phyloP scores from a whole-genome alignment of 2,888 invertebrate species.

The Aproaerema taeniolella region DNA sequence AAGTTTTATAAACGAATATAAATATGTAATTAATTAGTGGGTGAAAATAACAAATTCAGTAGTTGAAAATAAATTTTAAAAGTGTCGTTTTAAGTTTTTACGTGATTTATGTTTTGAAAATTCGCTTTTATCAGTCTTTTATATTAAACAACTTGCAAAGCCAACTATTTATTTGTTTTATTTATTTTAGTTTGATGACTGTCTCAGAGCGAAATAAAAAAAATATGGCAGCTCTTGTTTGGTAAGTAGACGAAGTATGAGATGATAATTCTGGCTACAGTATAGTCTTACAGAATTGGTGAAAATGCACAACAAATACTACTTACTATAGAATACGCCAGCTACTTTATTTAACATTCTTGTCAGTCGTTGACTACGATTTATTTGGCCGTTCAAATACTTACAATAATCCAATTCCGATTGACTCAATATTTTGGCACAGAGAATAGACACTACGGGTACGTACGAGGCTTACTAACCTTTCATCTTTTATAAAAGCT shows the following conservation, averaged over 20 bases:
- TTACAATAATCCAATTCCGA: too few relatives aligned
- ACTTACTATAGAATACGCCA: too few relatives aligned
- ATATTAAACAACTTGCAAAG: constrained; percentile 21
- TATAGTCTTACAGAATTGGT: too few relatives aligned
- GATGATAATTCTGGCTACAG: too few relatives aligned
- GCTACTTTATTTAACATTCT: too few relatives aligned
- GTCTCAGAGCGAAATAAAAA: not conserved
- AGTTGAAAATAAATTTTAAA: constrained; percentile 4
- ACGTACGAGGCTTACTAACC: too few relatives aligned
- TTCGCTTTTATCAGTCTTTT: constrained; percentile 73
- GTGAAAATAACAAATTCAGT: constrained; percentile 7
- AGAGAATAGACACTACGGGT: too few relatives aligned
- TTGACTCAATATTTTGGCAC: too few relatives aligned
- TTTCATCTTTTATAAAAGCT: too few relatives aligned
- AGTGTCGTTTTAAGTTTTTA: constrained; percentile 6
- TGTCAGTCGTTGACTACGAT: constrained; percentile 3
- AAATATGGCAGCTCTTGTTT: not conserved
- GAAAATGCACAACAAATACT: too few relatives aligned
- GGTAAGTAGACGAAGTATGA: too few relatives aligned
- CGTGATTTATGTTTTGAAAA: constrained; percentile 56
- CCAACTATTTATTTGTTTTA: constrained; percentile 3
- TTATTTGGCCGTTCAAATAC: not conserved
- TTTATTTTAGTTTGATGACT: not conserved
- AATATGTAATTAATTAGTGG: constrained; percentile 1
- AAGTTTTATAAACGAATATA: not conserved